Conservation (phyloP, 64 coral and sea anemone genomes). For the Exaiptasia diaphana region DNA sequence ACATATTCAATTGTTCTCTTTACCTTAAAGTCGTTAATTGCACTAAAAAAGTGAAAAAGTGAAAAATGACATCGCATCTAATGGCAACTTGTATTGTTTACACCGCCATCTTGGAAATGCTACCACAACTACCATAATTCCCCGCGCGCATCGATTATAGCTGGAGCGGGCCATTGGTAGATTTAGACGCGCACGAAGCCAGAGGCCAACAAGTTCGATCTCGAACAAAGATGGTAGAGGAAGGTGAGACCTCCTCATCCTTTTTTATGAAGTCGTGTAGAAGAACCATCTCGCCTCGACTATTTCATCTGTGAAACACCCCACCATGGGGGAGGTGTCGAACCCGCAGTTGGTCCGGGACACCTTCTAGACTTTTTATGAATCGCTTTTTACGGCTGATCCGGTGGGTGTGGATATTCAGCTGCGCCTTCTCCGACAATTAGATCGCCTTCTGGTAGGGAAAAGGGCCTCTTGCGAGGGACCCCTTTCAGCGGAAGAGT, state of each 20-base stretch:
- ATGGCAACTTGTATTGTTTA: background rate
- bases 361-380: too few species aligned
- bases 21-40: background rate
- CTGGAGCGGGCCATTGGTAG: background rate
- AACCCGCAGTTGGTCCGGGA: too few species aligned
- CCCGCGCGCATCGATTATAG: background rate
- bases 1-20: background rate
- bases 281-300: too few species aligned
- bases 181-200: background rate
- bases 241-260: slow-evolving; percentile 45
- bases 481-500: background rate
- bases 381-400: background rate
- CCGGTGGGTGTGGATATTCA: background rate
- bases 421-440: too few species aligned
- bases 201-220: slow-evolving; percentile 9
- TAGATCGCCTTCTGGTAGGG: background rate
- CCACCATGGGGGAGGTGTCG: too few species aligned
- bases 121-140: background rate
- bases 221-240: slow-evolving; percentile 13
- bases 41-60: too few species aligned
- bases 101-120: background rate
- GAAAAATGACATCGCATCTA: background rate
- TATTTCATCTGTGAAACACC: too few species aligned
- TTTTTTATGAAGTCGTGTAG: too few species aligned
- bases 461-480: background rate